Evolutionary conservation across 1,140 invertebrate species (phyloP).

Genomic region (Choristoneura fumiferana): DNA sequence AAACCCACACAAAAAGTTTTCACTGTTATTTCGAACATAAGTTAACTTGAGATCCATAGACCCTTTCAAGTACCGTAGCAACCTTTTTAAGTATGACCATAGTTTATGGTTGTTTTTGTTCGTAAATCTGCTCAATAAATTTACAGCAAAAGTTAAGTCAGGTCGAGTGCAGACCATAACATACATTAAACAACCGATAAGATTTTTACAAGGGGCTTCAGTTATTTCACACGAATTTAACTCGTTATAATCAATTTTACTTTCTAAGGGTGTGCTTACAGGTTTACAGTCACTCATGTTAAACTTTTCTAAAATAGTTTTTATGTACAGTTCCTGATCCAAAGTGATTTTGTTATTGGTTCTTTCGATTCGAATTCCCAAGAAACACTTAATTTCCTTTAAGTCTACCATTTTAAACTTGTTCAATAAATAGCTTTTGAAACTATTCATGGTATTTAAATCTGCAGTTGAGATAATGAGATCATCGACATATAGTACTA

Average conservation of each 20-base stretch:
- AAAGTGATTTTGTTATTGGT: neutral
- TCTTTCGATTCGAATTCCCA: neutral
- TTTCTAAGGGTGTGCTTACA: neutral
- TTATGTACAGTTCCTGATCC: neutral
- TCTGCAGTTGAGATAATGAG: neutral
- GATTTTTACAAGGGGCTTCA: neutral
- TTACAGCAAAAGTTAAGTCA: neutral
- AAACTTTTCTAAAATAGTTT: neutral
- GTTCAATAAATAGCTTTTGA: neutral
- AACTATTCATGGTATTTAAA: neutral
- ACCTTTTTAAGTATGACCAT: neutral
- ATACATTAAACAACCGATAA: no score
- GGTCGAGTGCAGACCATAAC: neutral
- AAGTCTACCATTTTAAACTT: no score
- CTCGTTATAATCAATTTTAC: neutral
- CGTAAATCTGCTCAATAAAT: neutral
- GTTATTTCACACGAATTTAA: neutral
- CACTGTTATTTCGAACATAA: neutral
- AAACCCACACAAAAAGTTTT: conserved; percentile 19
- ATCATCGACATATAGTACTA: neutral
- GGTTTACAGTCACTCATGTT: no score
- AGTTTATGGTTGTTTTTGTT: neutral
- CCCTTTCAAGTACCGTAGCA: neutral
- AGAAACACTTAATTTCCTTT: neutral
- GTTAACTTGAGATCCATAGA: neutral